Evolutionary conservation across 2,888 invertebrate genomes (phyloP).

Genomic region (Agrotis ipsilon): DNA sequence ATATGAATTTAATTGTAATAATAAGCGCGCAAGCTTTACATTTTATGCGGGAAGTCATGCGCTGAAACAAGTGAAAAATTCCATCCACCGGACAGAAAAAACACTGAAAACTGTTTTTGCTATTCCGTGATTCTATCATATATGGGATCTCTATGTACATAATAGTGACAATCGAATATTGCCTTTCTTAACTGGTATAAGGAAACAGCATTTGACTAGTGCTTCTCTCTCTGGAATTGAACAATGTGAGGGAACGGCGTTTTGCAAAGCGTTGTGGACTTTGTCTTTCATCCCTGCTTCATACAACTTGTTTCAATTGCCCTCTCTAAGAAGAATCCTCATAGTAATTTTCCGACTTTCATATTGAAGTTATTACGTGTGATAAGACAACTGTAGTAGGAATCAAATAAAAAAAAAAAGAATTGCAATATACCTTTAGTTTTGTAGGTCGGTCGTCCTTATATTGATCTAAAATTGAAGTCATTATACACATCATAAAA

Average conservation of each 20-base stretch:
- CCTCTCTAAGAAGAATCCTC: not conserved
- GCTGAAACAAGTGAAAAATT: too few species aligned
- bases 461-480: not conserved
- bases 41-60: too few species aligned
- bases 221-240: not conserved
- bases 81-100: too few species aligned
- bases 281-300: not conserved
- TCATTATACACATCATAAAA: too few species aligned
- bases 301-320: not conserved
- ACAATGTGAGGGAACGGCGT: not conserved
- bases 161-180: not conserved
- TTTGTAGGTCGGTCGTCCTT: not conserved
- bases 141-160: too few species aligned
- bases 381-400: not conserved
- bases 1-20: too few species aligned
- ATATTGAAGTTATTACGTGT: not conserved
- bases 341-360: not conserved
- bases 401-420: too few species aligned
- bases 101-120: too few species aligned
- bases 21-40: too few species aligned
- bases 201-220: not conserved
- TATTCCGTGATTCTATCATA: too few species aligned
- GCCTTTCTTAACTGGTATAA: not conserved
- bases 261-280: conserved; percentile 3
- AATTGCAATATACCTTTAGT: not conserved